Conservation (phyloP, 2,888 invertebrate species). For the Melolontha melolontha region DNA sequence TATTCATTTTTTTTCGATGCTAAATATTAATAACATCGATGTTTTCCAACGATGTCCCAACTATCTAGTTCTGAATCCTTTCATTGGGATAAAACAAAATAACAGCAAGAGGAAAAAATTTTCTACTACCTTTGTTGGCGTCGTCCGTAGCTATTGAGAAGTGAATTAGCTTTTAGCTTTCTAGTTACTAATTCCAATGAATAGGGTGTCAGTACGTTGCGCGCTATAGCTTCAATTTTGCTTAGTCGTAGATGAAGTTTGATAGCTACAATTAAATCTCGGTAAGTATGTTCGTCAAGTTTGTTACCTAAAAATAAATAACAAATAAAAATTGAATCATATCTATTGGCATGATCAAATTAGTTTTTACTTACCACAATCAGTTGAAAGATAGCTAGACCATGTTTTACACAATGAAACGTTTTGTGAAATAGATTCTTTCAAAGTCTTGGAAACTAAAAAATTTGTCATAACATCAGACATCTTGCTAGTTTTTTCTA, state of each 20-base stretch:
- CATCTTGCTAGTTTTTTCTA: constrained; percentile 24
- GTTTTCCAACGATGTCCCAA: no score
- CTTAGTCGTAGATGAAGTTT: no score
- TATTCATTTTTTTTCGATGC: no score
- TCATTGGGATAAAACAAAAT: constrained; percentile 18
- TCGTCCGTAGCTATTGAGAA: no score
- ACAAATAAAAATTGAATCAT: constrained; percentile 11
- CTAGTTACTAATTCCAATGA: no score
- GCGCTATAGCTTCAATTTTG: no score
- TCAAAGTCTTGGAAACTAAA: constrained; percentile 13
- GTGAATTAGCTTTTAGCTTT: no score
- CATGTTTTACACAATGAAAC: constrained; percentile 16
- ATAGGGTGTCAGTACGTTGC: no score
- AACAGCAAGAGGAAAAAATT: no score
- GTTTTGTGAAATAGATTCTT: constrained; percentile 18
- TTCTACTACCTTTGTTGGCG: no score
- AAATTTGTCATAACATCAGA: constrained; percentile 21
- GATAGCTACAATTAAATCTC: no score
- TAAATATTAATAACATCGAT: no score
- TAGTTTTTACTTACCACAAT: constrained; percentile 24
- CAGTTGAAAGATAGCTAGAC: constrained; percentile 29
- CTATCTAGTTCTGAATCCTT: constrained; percentile 13
- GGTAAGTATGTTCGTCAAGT: constrained; percentile 15
- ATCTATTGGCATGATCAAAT: constrained; percentile 4
- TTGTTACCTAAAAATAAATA: constrained; percentile 22